phyloP scores from a whole-genome alignment of 2,888 invertebrate species.

The Watsonalla cultraria region DNA sequence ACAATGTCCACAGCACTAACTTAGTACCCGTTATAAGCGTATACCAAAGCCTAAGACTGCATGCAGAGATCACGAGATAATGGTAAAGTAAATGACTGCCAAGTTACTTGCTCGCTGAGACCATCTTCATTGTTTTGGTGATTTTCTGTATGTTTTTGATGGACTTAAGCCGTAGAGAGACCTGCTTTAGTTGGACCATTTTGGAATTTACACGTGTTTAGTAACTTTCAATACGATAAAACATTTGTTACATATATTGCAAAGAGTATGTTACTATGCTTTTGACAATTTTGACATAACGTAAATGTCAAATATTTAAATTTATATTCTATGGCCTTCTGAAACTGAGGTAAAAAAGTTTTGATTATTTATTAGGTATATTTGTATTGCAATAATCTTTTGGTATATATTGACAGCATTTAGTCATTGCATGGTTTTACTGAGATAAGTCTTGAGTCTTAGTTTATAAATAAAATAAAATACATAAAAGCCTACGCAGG shows the following conservation, averaged over 20 bases:
- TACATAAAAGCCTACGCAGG: no score
- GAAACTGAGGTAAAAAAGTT: no score
- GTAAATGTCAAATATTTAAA: no score
- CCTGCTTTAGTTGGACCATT: conserved; percentile 86
- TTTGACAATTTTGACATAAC: not conserved
- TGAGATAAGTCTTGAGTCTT: no score
- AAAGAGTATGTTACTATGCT: not conserved
- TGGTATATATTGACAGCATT: no score
- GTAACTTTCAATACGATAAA: conserved; percentile 7
- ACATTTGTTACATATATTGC: not conserved
- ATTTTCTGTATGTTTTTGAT: conserved; percentile 91
- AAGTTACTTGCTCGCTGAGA: conserved; percentile 79
- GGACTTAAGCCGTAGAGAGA: conserved; percentile 85
- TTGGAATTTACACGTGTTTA: conserved; percentile 11
- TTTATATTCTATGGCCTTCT: no score
- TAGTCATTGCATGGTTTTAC: no score
- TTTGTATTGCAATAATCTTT: no score
- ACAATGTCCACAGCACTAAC: no score
- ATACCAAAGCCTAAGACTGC: not conserved
- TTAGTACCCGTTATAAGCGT: no score
- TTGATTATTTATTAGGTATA: no score
- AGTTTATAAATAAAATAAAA: no score
- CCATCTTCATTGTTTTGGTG: conserved; percentile 93
- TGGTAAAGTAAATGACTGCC: not conserved
- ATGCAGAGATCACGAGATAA: not conserved